phyloP scores from a whole-genome alignment of 2,797 vertebrate genomes.

The Takifugu ocellatus region DNA sequence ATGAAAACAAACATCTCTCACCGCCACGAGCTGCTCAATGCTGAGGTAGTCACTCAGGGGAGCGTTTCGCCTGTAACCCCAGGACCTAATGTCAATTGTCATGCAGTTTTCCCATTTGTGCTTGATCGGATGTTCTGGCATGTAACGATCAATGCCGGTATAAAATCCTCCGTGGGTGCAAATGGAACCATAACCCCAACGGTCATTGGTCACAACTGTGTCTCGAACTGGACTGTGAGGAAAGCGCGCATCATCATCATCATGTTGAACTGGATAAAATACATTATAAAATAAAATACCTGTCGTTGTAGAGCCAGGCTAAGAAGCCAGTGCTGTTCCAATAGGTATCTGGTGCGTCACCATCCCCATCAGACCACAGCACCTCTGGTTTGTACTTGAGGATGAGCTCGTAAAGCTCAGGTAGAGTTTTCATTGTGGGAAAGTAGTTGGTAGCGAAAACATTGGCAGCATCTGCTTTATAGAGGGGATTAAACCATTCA shows the following conservation, averaged over 20 bases:
- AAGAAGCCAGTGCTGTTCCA: constrained; percentile 98
- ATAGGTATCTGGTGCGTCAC: constrained; percentile 83
- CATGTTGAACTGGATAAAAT: too few species aligned
- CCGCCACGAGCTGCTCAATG: constrained; percentile 82
- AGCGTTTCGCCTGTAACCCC: constrained; percentile 89
- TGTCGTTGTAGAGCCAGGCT: constrained; percentile 97
- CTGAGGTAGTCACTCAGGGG: constrained; percentile 81
- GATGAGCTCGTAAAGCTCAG: constrained; percentile 90
- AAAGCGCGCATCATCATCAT: background rate
- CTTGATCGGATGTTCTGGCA: constrained; percentile 85
- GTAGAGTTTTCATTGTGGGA: constrained; percentile 81
- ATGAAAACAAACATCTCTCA: constrained; percentile 28
- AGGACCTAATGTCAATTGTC: constrained; percentile 88
- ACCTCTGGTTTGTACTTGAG: constrained; percentile 85
- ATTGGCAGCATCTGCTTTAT: constrained; percentile 74
- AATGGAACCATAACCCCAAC: constrained; percentile 85
- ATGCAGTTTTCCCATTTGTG: constrained; percentile 99
- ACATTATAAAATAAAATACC: constrained; percentile 60
- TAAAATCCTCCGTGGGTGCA: constrained; percentile 91
- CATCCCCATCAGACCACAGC: constrained; percentile 93
- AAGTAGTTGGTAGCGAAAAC: constrained; percentile 79
- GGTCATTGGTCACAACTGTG: constrained; percentile 93
- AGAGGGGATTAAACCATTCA: constrained; percentile 96
- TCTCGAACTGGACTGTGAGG: constrained; percentile 86
- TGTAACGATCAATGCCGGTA: constrained; percentile 89